Conservation (phyloP, 2,113 vertebrate genomes). For the Gadus chalcogrammus region DNA sequence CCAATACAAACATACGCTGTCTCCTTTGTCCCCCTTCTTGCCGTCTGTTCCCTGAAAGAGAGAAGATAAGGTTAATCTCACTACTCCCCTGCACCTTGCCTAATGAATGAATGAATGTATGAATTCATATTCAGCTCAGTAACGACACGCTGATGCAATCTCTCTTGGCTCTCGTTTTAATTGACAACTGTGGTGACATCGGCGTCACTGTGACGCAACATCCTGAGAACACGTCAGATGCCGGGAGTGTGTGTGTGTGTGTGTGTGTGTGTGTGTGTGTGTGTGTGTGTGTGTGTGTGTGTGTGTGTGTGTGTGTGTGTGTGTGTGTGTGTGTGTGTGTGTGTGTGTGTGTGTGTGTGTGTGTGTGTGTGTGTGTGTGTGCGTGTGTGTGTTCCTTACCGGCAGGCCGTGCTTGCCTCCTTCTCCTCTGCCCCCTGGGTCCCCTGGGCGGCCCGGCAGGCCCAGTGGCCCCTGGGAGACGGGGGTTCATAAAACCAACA, state of each 20-base stretch:
- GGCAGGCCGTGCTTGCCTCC: slow-evolving; percentile 65
- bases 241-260: background rate
- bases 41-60: slow-evolving; percentile 71
- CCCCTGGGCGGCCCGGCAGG: slow-evolving; percentile 78
- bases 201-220: no score
- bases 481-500: slow-evolving; percentile 8
- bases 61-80: slow-evolving; percentile 21
- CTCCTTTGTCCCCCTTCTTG: slow-evolving; percentile 78
- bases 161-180: no score
- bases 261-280: no score
- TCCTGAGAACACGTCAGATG: background rate
- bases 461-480: slow-evolving; percentile 77
- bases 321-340: background rate
- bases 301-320: background rate
- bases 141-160: background rate
- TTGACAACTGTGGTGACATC: no score
- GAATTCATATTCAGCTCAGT: background rate
- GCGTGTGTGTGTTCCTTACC: slow-evolving; percentile 46
- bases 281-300: background rate
- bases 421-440: slow-evolving; percentile 78
- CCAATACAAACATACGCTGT: slow-evolving; percentile 68
- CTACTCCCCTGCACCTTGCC: no score
- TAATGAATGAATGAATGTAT: background rate
- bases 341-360: background rate
- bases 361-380: background rate